Percentiles rank a stretch among this genome's conserved stretches.
Conservation (phyloP, 2,888 invertebrate species). For the Caenorhabditis becei region DNA sequence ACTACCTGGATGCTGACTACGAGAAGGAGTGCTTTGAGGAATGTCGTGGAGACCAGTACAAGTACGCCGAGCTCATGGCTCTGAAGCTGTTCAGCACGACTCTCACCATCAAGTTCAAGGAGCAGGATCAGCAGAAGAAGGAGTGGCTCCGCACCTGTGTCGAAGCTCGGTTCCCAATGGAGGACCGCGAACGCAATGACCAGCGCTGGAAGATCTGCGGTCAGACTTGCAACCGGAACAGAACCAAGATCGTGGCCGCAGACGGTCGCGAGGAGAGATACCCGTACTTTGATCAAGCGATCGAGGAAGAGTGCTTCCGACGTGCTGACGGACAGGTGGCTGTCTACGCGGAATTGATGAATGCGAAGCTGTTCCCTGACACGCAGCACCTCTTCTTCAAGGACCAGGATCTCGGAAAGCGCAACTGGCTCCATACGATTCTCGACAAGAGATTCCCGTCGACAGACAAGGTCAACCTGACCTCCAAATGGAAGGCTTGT, state of each 20-base stretch:
- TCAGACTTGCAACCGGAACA: slow-evolving; percentile 70
- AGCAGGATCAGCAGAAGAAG: slow-evolving; percentile 70
- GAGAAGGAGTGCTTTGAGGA: slow-evolving; percentile 66
- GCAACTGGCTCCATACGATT: slow-evolving; percentile 71
- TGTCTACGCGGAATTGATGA: slow-evolving; percentile 69
- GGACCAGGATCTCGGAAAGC: slow-evolving; percentile 71
- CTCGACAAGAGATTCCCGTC: slow-evolving; percentile 72
- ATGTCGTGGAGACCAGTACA: slow-evolving; percentile 66
- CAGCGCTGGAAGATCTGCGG: slow-evolving; percentile 73
- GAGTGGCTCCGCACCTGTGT: slow-evolving; percentile 73
- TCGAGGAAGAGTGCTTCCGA: slow-evolving; percentile 68
- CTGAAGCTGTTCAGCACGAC: slow-evolving; percentile 65
- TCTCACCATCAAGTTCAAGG: slow-evolving; percentile 67
- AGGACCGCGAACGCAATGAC: slow-evolving; percentile 65
- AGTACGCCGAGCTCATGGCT: slow-evolving; percentile 72
- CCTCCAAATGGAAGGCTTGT: slow-evolving; percentile 72
- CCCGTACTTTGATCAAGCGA: slow-evolving; percentile 66
- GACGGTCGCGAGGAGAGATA: slow-evolving; percentile 67
- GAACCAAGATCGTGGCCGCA: slow-evolving; percentile 63
- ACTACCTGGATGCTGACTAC: slow-evolving; percentile 59
- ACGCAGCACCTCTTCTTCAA: slow-evolving; percentile 71
- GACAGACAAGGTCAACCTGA: slow-evolving; percentile 58
- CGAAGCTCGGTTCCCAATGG: slow-evolving; percentile 68
- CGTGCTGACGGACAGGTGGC: slow-evolving; percentile 59
- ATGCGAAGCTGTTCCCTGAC: slow-evolving; percentile 65